Evolutionary conservation across 2,113 vertebrate species (phyloP).

Genomic region (Gobius niger): DNA sequence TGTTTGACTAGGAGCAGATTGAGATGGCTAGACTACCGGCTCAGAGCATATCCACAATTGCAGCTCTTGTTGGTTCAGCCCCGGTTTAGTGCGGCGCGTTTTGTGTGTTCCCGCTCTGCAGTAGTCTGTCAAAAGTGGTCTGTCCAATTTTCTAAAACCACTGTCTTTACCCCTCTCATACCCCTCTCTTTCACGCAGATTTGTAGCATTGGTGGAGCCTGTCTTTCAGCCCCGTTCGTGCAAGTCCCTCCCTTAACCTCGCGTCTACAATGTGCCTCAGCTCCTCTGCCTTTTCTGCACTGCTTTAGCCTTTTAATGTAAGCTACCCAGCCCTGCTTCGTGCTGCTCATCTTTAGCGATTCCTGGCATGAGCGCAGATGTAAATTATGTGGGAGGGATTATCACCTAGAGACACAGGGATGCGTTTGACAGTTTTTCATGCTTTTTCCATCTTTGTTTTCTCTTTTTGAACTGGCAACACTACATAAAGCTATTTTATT

Average conservation of each 20-base stretch:
- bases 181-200: neutral
- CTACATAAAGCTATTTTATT: neutral
- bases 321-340: slow-evolving; percentile 24
- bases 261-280: slow-evolving; percentile 25
- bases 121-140: neutral
- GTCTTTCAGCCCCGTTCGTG: slow-evolving; percentile 26
- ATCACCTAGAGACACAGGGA: slow-evolving; percentile 49
- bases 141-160: neutral
- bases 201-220: neutral
- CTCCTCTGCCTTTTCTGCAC: slow-evolving; percentile 34
- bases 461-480: no score
- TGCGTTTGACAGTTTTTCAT: slow-evolving; percentile 18
- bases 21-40: no score
- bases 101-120: neutral
- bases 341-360: slow-evolving; percentile 37
- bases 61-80: no score
- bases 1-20: no score
- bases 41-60: no score
- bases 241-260: neutral
- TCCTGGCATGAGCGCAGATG: slow-evolving; percentile 43
- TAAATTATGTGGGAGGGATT: slow-evolving; percentile 61
- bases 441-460: neutral
- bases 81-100: no score
- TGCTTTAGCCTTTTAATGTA: slow-evolving; percentile 22
- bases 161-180: slow-evolving; percentile 3